A percentile compares a stretch with the other conserved stretches of the same genome.
phyloP scores from a whole-genome alignment of 2,888 invertebrate species.

The Ephialtes manifestator region DNA sequence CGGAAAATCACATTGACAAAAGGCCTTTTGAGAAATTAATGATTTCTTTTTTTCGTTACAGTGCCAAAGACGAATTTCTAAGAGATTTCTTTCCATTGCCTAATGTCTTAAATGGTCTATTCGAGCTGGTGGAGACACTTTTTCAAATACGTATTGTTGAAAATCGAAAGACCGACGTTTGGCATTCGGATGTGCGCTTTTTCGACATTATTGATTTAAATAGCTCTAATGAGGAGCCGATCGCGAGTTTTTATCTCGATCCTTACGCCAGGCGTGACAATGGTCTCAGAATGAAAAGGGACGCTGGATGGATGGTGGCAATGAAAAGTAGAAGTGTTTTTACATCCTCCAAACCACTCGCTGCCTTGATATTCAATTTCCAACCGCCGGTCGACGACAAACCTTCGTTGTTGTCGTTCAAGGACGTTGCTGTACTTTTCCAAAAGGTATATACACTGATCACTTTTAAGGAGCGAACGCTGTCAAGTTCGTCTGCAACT shows the following conservation, averaged over 20 bases:
- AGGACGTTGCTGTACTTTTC: constrained; percentile 92
- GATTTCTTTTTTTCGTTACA: constrained; percentile 73
- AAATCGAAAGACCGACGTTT: constrained; percentile 89
- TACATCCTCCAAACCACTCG: constrained; percentile 90
- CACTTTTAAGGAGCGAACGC: not conserved
- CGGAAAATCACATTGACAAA: not conserved
- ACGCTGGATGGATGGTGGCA: constrained; percentile 93
- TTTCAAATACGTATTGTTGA: constrained; percentile 93
- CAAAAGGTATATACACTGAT: constrained; percentile 87
- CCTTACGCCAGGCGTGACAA: constrained; percentile 91
- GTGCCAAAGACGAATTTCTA: constrained; percentile 90
- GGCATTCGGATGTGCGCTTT: constrained; percentile 95
- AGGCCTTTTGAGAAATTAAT: not conserved
- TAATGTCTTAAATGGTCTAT: constrained; percentile 92
- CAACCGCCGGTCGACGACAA: constrained; percentile 88
- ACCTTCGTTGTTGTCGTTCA: constrained; percentile 91
- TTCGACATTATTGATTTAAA: constrained; percentile 92
- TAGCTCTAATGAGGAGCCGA: constrained; percentile 87
- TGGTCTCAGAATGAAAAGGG: constrained; percentile 88
- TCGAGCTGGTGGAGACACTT: constrained; percentile 91
- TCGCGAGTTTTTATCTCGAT: constrained; percentile 95
- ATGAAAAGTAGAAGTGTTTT: constrained; percentile 91
- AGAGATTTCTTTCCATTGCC: constrained; percentile 94
- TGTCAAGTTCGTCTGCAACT: too few relatives aligned
- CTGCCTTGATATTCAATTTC: constrained; percentile 95